Evolutionary conservation across 2,888 invertebrate genomes (phyloP), one percentile per base, ranked within the genome.

Genomic region (Entomobrya multifasciata): DNA sequence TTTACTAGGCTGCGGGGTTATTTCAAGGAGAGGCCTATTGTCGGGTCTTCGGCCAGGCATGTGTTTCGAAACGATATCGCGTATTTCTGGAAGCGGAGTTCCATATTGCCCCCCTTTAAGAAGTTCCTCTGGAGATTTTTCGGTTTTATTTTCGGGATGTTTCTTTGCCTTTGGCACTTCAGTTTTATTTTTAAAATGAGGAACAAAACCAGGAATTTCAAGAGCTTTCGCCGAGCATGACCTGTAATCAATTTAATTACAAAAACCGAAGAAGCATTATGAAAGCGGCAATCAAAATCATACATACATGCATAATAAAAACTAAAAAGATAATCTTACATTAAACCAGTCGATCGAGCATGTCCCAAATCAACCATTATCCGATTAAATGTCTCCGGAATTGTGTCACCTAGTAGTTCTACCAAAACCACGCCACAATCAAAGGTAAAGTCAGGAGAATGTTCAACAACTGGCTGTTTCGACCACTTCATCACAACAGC

Each of bases 361-460:
- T 25, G 55, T 0, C 80, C 80, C 30, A 47, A 20, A 8, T 80
- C 41, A n/a, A 80, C 70, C 67, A 80, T 55, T 0, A 49, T 10
- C 52, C 52, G 55, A 20, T 80, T 80, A 11, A 80, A 25, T 10
- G 80, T 55, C 20, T 80, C 55, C 3, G 36, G 52, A 3, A 27
- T 30, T 17, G 49, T 30, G n/a, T n/a, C 30, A 30, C 55, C 22
- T 15, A 44, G 2, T 44, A 47, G 44, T 5, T 49, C 41, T 5
- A 27, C 36, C 0, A 80, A 36, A 2, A 80, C 55, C 20, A 80
- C 70, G 0, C 80, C 80, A 55, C 80, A 80, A n/a, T 67, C 41
- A 13, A 25, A 4, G 0, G 15, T 15, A 8, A 55, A 2, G 6
- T 67, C 67, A 15, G 67, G 55, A 20, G 30, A 67, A 8, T 80